phyloP scores from a whole-genome alignment of 1,140 invertebrate genomes.

The Akabosia matsudoensis region DNA sequence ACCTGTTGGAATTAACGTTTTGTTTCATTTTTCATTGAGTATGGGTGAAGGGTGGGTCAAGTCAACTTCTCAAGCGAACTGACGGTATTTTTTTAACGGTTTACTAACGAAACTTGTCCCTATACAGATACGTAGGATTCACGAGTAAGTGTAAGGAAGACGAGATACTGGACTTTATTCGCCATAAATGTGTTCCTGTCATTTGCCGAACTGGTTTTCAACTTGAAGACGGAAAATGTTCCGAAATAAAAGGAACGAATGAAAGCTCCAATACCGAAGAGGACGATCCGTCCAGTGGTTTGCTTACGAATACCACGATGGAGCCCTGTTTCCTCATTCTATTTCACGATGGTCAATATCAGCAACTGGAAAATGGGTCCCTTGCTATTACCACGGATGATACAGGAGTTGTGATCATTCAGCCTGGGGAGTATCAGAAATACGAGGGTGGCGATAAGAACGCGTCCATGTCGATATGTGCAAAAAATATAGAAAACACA shows the following conservation, averaged over 20 bases:
- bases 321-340: slow-evolving; percentile 28
- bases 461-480: slow-evolving; percentile 45
- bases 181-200: slow-evolving; percentile 44
- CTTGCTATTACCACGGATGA: slow-evolving; percentile 30
- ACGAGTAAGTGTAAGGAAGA: slow-evolving; percentile 37
- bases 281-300: not conserved
- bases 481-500: slow-evolving; percentile 28
- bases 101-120: too few relatives aligned
- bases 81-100: too few relatives aligned
- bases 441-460: slow-evolving; percentile 25
- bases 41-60: slow-evolving; percentile 27
- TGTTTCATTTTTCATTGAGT: slow-evolving; percentile 44
- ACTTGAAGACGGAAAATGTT: slow-evolving; percentile 42
- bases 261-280: not conserved
- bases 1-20: slow-evolving; percentile 42
- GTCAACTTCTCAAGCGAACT: too few relatives aligned
- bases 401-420: slow-evolving; percentile 8
- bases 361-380: slow-evolving; percentile 33
- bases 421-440: slow-evolving; percentile 46
- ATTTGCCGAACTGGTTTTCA: slow-evolving; percentile 45
- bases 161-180: slow-evolving; percentile 48
- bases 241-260: too few relatives aligned
- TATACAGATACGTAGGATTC: slow-evolving; percentile 37
- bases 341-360: slow-evolving; percentile 29
- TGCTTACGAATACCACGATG: not conserved